phyloP scores from a whole-genome alignment of 2,888 invertebrate genomes.

The Diaprepes abbreviatus region DNA sequence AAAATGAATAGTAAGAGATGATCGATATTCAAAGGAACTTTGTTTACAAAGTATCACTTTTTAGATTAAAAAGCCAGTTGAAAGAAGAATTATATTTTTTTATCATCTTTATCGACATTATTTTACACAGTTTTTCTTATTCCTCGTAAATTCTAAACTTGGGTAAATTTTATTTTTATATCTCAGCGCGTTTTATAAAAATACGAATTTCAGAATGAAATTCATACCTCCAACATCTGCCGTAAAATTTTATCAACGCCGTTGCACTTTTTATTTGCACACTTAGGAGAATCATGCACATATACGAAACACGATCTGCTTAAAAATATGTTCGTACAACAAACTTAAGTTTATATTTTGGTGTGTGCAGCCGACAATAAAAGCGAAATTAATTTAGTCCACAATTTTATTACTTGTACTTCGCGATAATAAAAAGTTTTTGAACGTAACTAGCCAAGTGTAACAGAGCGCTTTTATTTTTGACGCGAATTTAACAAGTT shows the following conservation, averaged over 20 bases:
- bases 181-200: conserved; percentile 13
- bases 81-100: not conserved
- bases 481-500: conserved; percentile 44
- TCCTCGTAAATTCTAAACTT: conserved; percentile 14
- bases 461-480: conserved; percentile 41
- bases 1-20: too few species aligned
- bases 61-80: not conserved
- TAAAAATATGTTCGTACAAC: conserved; percentile 37
- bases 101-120: not conserved
- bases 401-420: conserved; percentile 45
- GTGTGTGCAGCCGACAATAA: conserved; percentile 40
- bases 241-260: conserved; percentile 37
- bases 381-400: conserved; percentile 45
- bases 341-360: conserved; percentile 38
- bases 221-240: conserved; percentile 36
- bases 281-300: conserved; percentile 28
- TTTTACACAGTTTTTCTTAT: conserved; percentile 13
- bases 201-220: conserved; percentile 25
- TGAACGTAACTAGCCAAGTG: conserved; percentile 34
- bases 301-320: conserved; percentile 32
- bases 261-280: conserved; percentile 35
- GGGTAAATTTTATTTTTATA: conserved; percentile 19
- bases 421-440: conserved; percentile 45
- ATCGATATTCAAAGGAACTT: not conserved
- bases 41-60: not conserved